These are phyloP conservation scores for Capreolus pygargus DNA, from an alignment of 2,113 vertebrate genomes.

Conservation along the genomic window DNA sequence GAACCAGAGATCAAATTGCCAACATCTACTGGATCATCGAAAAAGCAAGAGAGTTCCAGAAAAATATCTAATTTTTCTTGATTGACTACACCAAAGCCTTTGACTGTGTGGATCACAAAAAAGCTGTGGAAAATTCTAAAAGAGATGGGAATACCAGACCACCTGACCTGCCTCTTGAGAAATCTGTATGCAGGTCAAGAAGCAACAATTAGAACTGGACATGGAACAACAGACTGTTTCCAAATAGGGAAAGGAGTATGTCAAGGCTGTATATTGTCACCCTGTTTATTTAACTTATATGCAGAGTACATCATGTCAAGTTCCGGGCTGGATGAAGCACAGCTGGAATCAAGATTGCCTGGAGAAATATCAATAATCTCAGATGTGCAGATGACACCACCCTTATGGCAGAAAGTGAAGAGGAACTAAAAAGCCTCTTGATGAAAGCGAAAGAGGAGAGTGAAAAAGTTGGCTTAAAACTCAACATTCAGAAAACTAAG, in stretches of 20 bases:
- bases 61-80: neutral
- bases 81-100: neutral
- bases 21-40: neutral
- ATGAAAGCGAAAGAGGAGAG: neutral
- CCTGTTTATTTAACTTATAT: neutral
- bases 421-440: neutral
- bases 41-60: neutral
- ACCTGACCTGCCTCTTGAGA: neutral
- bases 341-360: neutral
- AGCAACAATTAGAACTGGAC: neutral
- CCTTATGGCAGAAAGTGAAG: neutral
- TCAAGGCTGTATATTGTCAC: neutral
- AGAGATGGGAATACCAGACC: neutral
- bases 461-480: neutral
- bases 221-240: neutral
- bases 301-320: neutral
- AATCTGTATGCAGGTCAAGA: neutral
- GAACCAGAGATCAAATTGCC: neutral
- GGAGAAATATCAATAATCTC: neutral
- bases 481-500: neutral
- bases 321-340: neutral
- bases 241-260: neutral
- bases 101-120: neutral
- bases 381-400: neutral
- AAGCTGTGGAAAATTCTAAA: neutral